Evolutionary conservation across 1,140 invertebrate genomes (phyloP).

Genomic region (Chionoecetes opilio): DNA sequence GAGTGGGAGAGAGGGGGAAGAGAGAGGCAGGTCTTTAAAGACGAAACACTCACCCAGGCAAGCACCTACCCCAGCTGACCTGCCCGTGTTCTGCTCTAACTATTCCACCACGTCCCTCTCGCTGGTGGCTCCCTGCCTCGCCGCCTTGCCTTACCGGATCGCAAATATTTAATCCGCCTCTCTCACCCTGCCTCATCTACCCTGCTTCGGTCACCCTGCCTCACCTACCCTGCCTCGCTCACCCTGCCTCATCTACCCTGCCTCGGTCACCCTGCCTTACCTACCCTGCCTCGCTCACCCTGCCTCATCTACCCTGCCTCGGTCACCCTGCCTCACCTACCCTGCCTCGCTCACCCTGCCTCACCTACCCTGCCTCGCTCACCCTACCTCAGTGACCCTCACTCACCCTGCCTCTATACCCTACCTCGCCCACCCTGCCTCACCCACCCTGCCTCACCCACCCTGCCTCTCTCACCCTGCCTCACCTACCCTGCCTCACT

Average conservation of each 20-base stretch:
- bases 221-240: background rate
- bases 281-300: background rate
- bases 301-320: background rate
- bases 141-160: background rate
- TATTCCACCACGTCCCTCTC: background rate
- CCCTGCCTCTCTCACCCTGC: background rate
- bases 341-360: background rate
- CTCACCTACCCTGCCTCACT: no score
- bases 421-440: background rate
- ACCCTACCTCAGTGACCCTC: background rate
- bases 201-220: background rate
- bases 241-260: background rate
- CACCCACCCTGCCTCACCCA: background rate
- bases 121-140: background rate
- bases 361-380: no score
- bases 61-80: slow-evolving; percentile 21
- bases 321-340: background rate
- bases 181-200: background rate
- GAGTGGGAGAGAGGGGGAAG: slow-evolving; percentile 7
- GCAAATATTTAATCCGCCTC: background rate
- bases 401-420: background rate
- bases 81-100: background rate
- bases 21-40: background rate
- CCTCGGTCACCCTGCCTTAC: background rate
- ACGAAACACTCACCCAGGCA: background rate